Base-by-base conservation (phyloP, 2,888 invertebrate genomes). In the Lasioglossum figueresi region DNA sequence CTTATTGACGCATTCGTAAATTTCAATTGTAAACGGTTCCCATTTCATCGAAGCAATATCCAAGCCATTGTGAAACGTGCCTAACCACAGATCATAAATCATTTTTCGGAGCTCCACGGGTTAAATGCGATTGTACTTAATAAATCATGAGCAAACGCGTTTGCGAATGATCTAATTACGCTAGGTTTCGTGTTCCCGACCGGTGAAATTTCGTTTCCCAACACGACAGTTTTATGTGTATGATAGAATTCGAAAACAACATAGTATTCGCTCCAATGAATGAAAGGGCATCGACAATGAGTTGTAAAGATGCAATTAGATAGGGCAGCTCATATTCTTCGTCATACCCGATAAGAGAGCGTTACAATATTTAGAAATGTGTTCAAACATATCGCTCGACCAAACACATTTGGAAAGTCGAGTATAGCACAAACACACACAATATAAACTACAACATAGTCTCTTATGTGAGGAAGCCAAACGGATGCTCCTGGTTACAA, bases 101-200 rank as follows among this genome's bases (percentile, higher is more conserved):
- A 80, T 76, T 77, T 79, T 79, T 71, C 86, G 83, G 72, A 80
- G 73, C 70, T 86, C 81, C 83, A 76, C 63, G 31, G 31, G 31
- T 63, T 91, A 91, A 91, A 91, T 91, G 90, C 89, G 86, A 88
- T 89, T 91, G 86, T 89, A 89, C 81, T 86, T 85, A 87, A 91
- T 82, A 82, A 88, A 88, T 88, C 74, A 88, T 88, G 91, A 91
- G 88, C 89, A 91, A 91, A 86, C 85, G 80, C 73, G 78, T 79
- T 82, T 84, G 79, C 80, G 63, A 43, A 89, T 74, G 80, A 90
- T 85, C 84, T 83, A 23, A 56, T 90, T 88, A 82, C 72, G 81
- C 81, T 85, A 89, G 40, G 72, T 85, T 40, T 70, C 37, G 79
- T 87, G 85, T 89, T 89, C 87, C 85, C 86, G 66, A 86, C 82